Base-by-base conservation (phyloP, 1,140 invertebrate genomes). In the Drosophila rhopaloa region DNA sequence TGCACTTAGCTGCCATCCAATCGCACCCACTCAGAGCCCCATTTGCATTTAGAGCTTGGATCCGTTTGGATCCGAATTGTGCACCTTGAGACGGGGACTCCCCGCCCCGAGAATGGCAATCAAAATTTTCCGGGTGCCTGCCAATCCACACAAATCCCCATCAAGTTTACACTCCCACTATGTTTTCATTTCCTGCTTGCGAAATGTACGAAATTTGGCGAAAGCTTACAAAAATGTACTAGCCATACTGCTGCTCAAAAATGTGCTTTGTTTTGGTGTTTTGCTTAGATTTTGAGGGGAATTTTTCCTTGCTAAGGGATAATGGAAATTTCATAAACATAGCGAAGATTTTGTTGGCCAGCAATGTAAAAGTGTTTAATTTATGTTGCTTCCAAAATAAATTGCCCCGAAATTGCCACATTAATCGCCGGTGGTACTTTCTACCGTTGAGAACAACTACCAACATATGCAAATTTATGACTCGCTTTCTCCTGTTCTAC, bases 131-230 rank as follows among this genome's bases (percentile, higher is more conserved):
- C 46, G 29, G 24, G 40, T 47, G 47, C 55, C 51, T 47, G 68
- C 65, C 68, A 71, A 71, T 71, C 60, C 60, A 10, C n/a, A 37
- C 44, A 50, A 43, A 32, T 11, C 16, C 38, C 43, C 37, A n/a
- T 24, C 53, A 71, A 71, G 68, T 65, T 19, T 71, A 58, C 68
- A 46, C 40, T 35, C 11, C 35, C 56, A 54, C 40, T 3, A 13
- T 60, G 56, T 40, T 73, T 73, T 72, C 47, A 61, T 72, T 73
- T 73, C 70, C 70, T 72, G 47, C 68, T 35, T 61, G 47, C 43
- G 44, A 58, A 73, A 72, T 61, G 72, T 61, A 47, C 67, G 40
- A 61, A 73, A 73, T 73, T 73, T 44, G 3, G 27, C 9, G 5
- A 51, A 46, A 72, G 16, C 46, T 40, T 10, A 14, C 4, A 9